Evolutionary conservation across 1,140 invertebrate genomes (phyloP), one percentile per base, ranked within the genome.

Genomic region (Protaetia brevitarsis): DNA sequence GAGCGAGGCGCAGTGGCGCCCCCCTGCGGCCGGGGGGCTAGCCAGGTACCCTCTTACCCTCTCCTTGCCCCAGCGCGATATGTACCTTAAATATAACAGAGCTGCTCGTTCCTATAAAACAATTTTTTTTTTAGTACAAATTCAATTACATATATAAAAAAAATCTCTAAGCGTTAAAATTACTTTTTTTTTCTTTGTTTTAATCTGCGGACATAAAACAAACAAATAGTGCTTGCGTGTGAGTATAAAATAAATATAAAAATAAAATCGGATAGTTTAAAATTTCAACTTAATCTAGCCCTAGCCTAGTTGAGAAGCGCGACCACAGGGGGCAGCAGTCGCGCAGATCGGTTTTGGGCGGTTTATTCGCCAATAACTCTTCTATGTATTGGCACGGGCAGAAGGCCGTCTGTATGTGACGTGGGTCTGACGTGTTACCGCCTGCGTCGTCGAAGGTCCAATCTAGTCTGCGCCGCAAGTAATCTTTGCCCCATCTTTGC

Each of bases 401-500:
- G 23, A 95, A 83, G 8, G 92, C 90, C 30, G 87, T 88, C 11
- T 85, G 79, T 68, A 95, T 84, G 78, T 96, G 94, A 37, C 93
- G 84, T 29, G 93, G 92, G 70, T 88, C 86, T 67, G 88, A 86
- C 69, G 92, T 89, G 80, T 93, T 93, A 69, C 90, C 91, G 72
- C 89, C 88, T 73, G 89, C 87, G 79, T 95, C 91, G 74, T 93
- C 91, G 66, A 94, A 83, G 34, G 91, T 93, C 91, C 94, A 94
- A 79, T 95, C 93, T 73, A 96, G 83, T 45, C 93, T 87, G 59
- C 93, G 87, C 57, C 94, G 86, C 73, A 95, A 84, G 79, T 89
- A 96, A 82, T 96, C 94, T 85, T 96, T 96, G 66, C 91, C 90
- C 94, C 94, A 96, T 71, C 94, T 88, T 84, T 96, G 94, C 72